Base-by-base conservation (phyloP, 2,888 invertebrate genomes). In the Cantharis lateralis region DNA sequence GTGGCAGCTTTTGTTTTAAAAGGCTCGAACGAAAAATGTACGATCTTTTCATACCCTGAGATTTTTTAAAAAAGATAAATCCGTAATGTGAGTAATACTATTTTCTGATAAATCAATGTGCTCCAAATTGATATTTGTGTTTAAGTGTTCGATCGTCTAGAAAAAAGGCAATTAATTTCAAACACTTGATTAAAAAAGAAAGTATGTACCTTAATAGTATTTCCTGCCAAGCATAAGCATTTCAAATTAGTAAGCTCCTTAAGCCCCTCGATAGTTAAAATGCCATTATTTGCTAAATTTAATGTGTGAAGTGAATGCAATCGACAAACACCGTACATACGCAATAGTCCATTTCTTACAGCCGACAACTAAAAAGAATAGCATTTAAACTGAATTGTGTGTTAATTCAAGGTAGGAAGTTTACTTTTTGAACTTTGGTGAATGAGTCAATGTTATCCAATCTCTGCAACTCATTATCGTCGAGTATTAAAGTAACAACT, bases 31-130 rank as follows among this genome's bases (percentile, higher is more conserved):
- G 74, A 48, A 10, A 76, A 63, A 7, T n/a, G 74, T 64, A 26
- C n/a, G 9, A n/a, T 13, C 5, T n/a, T 48, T 48, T 48, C 48
- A 48, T 90, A 96, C 96, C 93, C 96, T 96, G 71, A 98, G 91
- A 86, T 91, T 92, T 85, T 93, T 93, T 83, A 98, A 89, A 88
- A 93, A 93, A 18, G 96, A 95, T 80, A 98, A 91, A 89, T 97
- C 97, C 81, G 95, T 93, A 78, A 98, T 91, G 84, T 93, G 93
- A 72, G 94, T 92, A 84, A 98, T 96, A 86, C 93, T 94, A 87
- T 98, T 98, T 87, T 96, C 96, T 3, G 97, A 96, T 81, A 98
- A 88, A 89, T 98, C 97, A 82, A 98, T 88, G 87, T 94, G 92
- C 86, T 96, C 95, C 87, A 98, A 88, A 85, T 94, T 93, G 68